A percentile compares a stretch with the other conserved stretches of the same genome.
phyloP scores from a whole-genome alignment of 2,888 invertebrate species.

The Sacculina carcini region DNA sequence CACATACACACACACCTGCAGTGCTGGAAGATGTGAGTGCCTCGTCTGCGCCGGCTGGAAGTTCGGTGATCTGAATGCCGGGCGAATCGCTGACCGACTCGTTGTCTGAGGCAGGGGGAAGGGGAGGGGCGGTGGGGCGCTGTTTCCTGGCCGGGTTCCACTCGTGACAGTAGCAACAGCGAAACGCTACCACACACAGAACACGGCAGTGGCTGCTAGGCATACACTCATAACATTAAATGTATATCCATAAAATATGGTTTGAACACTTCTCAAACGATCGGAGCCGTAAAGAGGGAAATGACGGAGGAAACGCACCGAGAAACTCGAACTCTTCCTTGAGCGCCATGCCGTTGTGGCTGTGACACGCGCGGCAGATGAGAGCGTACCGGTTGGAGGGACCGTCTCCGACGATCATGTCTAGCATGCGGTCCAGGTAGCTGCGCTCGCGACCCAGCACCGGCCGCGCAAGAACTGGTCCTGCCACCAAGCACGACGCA shows the following conservation, averaged over 20 bases:
- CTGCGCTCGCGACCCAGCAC: slow-evolving; percentile 45
- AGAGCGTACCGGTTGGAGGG: slow-evolving; percentile 81
- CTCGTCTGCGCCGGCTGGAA: no score
- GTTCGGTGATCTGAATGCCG: no score
- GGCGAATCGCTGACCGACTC: no score
- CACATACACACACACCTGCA: no score
- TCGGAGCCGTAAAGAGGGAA: not conserved
- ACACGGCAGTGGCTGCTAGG: not conserved
- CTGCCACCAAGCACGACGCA: no score
- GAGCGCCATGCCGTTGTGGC: slow-evolving; percentile 74
- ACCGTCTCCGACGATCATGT: slow-evolving; percentile 83
- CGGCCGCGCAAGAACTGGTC: slow-evolving; percentile 37
- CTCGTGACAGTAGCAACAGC: slow-evolving; percentile 67
- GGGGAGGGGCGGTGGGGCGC: slow-evolving; percentile 43
- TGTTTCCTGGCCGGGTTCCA: slow-evolving; percentile 71
- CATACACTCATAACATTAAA: not conserved
- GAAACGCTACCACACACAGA: slow-evolving; percentile 31
- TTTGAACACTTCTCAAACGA: not conserved
- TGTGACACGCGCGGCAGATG: slow-evolving; percentile 63
- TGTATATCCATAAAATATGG: not conserved
- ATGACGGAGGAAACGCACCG: slow-evolving; percentile 20
- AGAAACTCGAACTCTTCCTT: slow-evolving; percentile 41
- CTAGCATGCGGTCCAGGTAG: slow-evolving; percentile 64
- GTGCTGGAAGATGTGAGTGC: no score
- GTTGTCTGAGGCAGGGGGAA: no score